phyloP scores from a whole-genome alignment of 2,888 invertebrate genomes.

The Pammene fasciana region DNA sequence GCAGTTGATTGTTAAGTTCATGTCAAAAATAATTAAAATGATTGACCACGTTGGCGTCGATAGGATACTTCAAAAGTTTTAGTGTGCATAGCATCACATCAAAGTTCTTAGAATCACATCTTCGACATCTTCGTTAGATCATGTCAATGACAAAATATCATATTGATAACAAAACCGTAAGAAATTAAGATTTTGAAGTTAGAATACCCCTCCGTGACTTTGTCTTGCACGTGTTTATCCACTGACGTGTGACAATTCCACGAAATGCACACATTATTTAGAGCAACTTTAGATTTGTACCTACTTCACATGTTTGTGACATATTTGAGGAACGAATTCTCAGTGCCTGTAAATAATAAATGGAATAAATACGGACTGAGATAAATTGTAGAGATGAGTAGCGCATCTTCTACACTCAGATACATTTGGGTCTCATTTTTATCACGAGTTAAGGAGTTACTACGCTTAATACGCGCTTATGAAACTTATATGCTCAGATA shows the following conservation, averaged over 20 bases:
- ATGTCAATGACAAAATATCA: too few species aligned
- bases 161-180: too few species aligned
- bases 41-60: too few species aligned
- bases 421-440: not conserved
- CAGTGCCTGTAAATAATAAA: conserved; percentile 26
- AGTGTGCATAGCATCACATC: too few species aligned
- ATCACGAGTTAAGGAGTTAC: not conserved
- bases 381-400: conserved; percentile 15
- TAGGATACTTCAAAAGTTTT: too few species aligned
- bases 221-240: conserved; percentile 31
- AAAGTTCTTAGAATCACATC: too few species aligned
- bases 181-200: too few species aligned
- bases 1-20: not conserved
- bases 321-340: conserved; percentile 24
- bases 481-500: not conserved
- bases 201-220: conserved; percentile 14
- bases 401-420: not conserved
- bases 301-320: conserved; percentile 1
- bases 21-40: too few species aligned
- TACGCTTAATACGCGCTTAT: too few species aligned
- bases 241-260: conserved; percentile 23
- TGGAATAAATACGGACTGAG: conserved; percentile 18
- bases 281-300: conserved; percentile 21
- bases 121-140: too few species aligned
- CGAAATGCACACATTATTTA: conserved; percentile 36